Percentiles rank a stretch among this genome's conserved stretches.
Conservation (phyloP, 2,113 vertebrate genomes). For the Colius striatus region DNA sequence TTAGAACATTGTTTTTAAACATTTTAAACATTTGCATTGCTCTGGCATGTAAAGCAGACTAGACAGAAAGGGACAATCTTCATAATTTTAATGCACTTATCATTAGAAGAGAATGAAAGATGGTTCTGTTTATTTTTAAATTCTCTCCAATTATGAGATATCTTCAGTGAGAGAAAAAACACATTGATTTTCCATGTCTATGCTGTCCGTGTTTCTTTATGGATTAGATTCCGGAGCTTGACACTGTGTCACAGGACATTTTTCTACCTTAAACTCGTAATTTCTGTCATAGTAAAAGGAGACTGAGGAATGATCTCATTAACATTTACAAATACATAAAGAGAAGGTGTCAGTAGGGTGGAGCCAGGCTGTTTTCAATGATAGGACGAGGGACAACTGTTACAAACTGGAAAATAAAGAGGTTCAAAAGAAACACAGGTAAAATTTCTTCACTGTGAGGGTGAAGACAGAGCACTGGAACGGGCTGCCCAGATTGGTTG, state of each 20-base stretch:
- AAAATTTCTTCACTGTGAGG: too few species aligned
- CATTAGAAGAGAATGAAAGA: neutral
- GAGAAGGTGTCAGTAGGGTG: too few species aligned
- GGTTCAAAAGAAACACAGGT: too few species aligned
- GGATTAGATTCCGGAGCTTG: neutral
- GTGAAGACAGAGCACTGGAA: too few species aligned
- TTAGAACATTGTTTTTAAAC: neutral
- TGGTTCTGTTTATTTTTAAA: neutral
- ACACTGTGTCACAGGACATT: neutral
- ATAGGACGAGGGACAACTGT: too few species aligned
- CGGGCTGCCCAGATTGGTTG: too few species aligned
- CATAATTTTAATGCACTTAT: neutral
- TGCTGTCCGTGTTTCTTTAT: neutral
- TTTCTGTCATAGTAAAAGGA: neutral
- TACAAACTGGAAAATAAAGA: too few species aligned
- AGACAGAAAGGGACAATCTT: neutral
- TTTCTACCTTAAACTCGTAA: neutral
- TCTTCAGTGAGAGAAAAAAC: neutral
- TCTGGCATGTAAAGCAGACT: neutral
- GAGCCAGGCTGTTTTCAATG: too few species aligned
- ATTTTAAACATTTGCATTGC: neutral
- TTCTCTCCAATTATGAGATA: neutral
- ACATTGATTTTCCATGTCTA: neutral
- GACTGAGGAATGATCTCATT: too few species aligned
- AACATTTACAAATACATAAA: too few species aligned